Evolutionary conservation across 2,797 vertebrate species (phyloP), one percentile per base, ranked within the genome.

Genomic region (Intellagama lesueurii): DNA sequence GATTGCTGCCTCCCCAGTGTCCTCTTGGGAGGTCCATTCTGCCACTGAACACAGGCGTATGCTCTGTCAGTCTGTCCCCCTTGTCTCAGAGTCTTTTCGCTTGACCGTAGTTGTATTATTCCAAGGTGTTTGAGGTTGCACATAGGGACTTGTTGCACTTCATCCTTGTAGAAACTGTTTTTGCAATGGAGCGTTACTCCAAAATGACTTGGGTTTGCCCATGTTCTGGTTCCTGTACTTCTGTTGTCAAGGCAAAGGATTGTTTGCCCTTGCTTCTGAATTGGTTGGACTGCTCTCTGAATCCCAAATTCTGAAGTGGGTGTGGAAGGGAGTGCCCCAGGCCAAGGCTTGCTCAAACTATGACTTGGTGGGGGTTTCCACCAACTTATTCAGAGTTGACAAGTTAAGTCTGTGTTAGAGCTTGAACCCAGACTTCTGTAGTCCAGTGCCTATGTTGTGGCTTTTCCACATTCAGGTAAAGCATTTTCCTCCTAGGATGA

Each of bases 401-500:
- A 81, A 60, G 9, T 35, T 12, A 35, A 80, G 73, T 4, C 75
- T 79, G 47, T 24, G 9, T 56, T 52, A 22, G 3, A 0, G 14
- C 19, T 14, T 70, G 86, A 87, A 70, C 7, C 24, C 40, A 47
- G 64, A 12, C 16, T 26, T 87, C 7, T 4, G 12, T 26, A 26
- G n/a, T 35, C 7, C 47, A 70, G 80, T 66, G 14, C 16, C 60
- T 52, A 30, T 9, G 35, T 60, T 66, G 22, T 82, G 77, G 32
- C 70, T 89, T 92, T 93, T 91, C 94, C 91, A 68, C 73, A 77
- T 64, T 12, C 11, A 30, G 4, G 47, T 28, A 86, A 66, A 77
- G 35, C 85, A 0, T 81, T 91, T 80, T 83, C 85, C 87, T 30
- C 64, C 24, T 88, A 87, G 92, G 4, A 95, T 93, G 94, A 93